phyloP scores from a whole-genome alignment of 2,888 invertebrate species.

The Helicoverpa assulta region DNA sequence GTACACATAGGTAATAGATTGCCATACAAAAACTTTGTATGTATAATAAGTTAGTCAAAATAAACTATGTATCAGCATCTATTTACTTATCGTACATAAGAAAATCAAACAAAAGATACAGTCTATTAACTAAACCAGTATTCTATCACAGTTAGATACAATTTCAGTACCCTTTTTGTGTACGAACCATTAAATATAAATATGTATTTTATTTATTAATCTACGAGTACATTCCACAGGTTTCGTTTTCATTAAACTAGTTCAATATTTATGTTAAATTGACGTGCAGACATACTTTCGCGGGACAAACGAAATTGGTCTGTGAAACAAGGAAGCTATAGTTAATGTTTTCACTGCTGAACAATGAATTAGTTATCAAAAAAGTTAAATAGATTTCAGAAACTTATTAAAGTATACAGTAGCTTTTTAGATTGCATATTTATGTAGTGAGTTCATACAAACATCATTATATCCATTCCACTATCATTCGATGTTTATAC shows the following conservation, averaged over 20 bases:
- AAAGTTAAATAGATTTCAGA: too few species aligned
- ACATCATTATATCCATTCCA: background rate
- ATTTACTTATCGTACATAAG: too few species aligned
- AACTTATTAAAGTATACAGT: background rate
- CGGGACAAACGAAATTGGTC: too few species aligned
- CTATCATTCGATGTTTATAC: slow-evolving; percentile 52
- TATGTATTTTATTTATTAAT: slow-evolving; percentile 9
- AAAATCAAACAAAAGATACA: background rate
- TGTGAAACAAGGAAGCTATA: too few species aligned
- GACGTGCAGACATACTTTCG: background rate
- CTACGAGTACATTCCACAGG: background rate
- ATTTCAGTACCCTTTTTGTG: slow-evolving; percentile 28
- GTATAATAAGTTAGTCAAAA: too few species aligned
- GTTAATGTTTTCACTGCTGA: too few species aligned
- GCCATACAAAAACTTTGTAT: too few species aligned
- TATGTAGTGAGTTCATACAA: slow-evolving; percentile 6
- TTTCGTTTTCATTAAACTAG: background rate
- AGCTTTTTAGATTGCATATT: background rate
- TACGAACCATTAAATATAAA: slow-evolving; percentile 20
- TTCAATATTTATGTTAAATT: background rate
- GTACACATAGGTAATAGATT: too few species aligned
- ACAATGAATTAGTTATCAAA: too few species aligned
- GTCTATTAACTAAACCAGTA: slow-evolving; percentile 7
- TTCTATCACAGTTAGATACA: slow-evolving; percentile 41
- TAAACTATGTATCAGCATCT: too few species aligned